A percentile compares a stretch with the other conserved stretches of the same genome.
Evolutionary conservation across 2,888 invertebrate genomes (phyloP).

Genomic region (Drosophila affinis): DNA sequence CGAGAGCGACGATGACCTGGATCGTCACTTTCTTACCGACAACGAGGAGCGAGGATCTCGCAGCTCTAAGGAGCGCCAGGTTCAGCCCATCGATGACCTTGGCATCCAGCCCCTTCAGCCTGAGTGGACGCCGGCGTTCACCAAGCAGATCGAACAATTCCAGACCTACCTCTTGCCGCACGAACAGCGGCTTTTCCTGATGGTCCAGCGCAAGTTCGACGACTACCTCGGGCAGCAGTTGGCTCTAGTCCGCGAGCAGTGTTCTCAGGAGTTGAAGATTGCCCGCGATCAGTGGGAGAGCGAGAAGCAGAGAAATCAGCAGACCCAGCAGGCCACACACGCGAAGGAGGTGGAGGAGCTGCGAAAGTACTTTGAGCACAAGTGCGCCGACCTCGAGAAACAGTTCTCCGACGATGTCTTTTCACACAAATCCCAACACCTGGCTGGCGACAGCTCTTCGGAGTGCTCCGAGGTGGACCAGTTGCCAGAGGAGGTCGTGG

Average conservation of each 20-base stretch:
- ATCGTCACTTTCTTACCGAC: conserved; percentile 81
- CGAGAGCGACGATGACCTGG: conserved; percentile 83
- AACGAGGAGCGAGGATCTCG: conserved; percentile 79
- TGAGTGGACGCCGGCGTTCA: conserved; percentile 73
- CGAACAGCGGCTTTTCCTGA: conserved; percentile 82
- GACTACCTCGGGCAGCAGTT: conserved; percentile 86
- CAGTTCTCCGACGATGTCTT: conserved; percentile 89
- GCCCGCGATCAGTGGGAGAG: conserved; percentile 84
- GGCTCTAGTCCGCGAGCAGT: conserved; percentile 83
- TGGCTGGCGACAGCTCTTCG: conserved; percentile 84
- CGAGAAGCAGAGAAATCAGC: conserved; percentile 87
- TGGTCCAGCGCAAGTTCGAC: conserved; percentile 85
- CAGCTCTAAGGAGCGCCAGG: conserved; percentile 81
- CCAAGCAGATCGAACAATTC: conserved; percentile 83
- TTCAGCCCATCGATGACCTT: conserved; percentile 51
- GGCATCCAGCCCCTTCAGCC: conserved; percentile 47
- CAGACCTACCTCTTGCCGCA: conserved; percentile 81
- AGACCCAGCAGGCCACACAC: conserved; percentile 87
- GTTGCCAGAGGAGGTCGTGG: conserved; percentile 78
- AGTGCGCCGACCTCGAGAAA: conserved; percentile 91
- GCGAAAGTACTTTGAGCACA: conserved; percentile 91
- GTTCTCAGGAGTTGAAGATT: conserved; percentile 80
- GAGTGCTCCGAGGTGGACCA: conserved; percentile 83
- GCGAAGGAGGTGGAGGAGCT: conserved; percentile 91
- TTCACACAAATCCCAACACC: conserved; percentile 87